A percentile compares a stretch with the other conserved stretches of the same genome.
Evolutionary conservation across 2,888 invertebrate genomes (phyloP).

Genomic region (Octonoba sinensis): DNA sequence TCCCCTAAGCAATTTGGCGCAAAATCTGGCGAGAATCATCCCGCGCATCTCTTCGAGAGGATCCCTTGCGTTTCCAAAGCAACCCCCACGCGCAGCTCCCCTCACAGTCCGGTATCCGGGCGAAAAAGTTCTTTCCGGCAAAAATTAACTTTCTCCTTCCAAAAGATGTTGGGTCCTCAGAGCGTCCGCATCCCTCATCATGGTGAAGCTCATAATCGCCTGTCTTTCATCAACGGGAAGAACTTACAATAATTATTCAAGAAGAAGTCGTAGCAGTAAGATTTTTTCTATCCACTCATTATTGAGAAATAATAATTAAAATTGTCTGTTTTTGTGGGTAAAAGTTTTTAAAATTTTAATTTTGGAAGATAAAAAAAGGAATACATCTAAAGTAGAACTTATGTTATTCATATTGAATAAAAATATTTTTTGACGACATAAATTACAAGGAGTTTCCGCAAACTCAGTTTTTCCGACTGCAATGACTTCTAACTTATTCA

Average conservation of each 20-base stretch:
- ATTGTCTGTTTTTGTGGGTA: too few relatives aligned
- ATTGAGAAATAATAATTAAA: too few relatives aligned
- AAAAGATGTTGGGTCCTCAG: constrained; percentile 2
- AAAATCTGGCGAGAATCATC: constrained; percentile 5
- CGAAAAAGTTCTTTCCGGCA: not conserved
- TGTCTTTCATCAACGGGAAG: constrained; percentile 30
- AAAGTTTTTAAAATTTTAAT: too few relatives aligned
- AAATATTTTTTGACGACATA: too few relatives aligned
- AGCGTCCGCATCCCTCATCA: constrained; percentile 11
- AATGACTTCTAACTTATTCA: too few relatives aligned
- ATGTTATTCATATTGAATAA: too few relatives aligned
- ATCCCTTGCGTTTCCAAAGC: constrained; percentile 14
- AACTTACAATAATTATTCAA: constrained; percentile 14
- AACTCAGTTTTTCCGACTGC: too few relatives aligned
- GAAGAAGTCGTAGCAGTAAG: constrained; percentile 47
- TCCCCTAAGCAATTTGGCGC: not conserved
- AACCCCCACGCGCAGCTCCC: constrained; percentile 18
- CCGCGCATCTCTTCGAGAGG: constrained; percentile 1
- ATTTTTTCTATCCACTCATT: not conserved
- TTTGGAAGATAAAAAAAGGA: too few relatives aligned
- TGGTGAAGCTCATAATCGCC: constrained; percentile 54
- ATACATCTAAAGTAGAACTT: too few relatives aligned
- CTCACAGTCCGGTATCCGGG: not conserved
- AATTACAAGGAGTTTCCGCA: too few relatives aligned
- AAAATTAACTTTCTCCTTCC: not conserved